phyloP scores from a whole-genome alignment of 2,113 vertebrate species.

The Oreamnos americanus region DNA sequence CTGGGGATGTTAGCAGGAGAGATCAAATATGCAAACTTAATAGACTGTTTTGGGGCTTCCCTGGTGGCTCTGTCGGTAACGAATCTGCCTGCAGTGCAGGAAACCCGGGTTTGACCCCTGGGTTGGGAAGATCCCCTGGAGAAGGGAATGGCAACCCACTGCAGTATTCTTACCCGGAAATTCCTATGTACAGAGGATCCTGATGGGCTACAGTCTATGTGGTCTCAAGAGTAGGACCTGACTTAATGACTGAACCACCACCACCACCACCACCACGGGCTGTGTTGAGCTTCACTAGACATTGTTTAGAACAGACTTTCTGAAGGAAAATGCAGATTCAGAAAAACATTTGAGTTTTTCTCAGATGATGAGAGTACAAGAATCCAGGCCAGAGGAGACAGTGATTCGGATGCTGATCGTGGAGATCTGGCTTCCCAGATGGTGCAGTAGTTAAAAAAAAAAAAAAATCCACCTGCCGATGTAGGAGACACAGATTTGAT shows the following conservation, averaged over 20 bases:
- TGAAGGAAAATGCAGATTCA: background rate
- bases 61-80: fast-evolving
- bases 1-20: background rate
- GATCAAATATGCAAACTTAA: background rate
- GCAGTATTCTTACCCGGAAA: background rate
- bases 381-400: background rate
- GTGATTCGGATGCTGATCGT: background rate
- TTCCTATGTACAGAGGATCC: background rate
- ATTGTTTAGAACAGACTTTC: background rate
- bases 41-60: background rate
- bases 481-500: background rate
- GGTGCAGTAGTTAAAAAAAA: background rate
- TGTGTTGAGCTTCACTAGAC: background rate
- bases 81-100: background rate
- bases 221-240: fast-evolving
- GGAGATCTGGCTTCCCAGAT: background rate
- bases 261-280: background rate
- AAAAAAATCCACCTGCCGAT: background rate
- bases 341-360: background rate
- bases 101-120: background rate
- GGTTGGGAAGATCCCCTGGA: background rate
- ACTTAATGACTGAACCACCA: background rate
- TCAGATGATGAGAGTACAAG: background rate
- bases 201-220: background rate
- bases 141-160: background rate